A percentile compares a stretch with the other conserved stretches of the same genome.
phyloP scores from a whole-genome alignment of 2,113 vertebrate genomes.

The Spea bombifrons region DNA sequence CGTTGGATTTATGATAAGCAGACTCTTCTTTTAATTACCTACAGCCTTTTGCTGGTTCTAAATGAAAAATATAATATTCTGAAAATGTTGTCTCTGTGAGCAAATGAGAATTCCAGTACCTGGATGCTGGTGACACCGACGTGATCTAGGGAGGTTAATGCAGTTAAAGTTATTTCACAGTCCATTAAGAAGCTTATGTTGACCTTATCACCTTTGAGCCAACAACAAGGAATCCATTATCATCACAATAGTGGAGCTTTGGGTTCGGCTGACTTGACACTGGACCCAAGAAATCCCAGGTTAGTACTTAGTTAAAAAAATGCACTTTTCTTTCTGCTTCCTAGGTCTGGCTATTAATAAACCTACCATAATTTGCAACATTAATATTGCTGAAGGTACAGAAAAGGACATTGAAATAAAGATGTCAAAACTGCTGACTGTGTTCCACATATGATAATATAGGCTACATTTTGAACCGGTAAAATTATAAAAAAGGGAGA shows the following conservation, averaged over 20 bases:
- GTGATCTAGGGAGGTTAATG: constrained; percentile 98
- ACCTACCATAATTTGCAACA: constrained; percentile 80
- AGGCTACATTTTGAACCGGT: constrained; percentile 59
- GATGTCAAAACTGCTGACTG: constrained; percentile 81
- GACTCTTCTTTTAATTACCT: constrained; percentile 64
- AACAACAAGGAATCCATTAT: constrained; percentile 98
- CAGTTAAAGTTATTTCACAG: constrained; percentile 99
- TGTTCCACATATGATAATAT: constrained; percentile 62
- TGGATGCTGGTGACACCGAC: constrained; percentile 81
- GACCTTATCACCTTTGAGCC: constrained; percentile 90
- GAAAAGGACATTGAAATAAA: constrained; percentile 84
- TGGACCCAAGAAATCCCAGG: constrained; percentile 84
- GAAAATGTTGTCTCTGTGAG: constrained; percentile 84
- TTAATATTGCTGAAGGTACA: constrained; percentile 85
- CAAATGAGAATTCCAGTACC: constrained; percentile 80
- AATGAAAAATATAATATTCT: constrained; percentile 86
- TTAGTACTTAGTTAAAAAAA: constrained; percentile 82
- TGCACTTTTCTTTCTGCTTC: constrained; percentile 74
- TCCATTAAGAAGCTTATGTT: constrained; percentile 99
- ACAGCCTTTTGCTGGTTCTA: constrained; percentile 73
- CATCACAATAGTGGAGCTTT: constrained; percentile 88
- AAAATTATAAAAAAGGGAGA: constrained; percentile 58
- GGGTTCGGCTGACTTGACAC: constrained; percentile 77
- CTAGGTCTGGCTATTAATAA: constrained; percentile 77
- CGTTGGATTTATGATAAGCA: no score